Conservation (phyloP, 2,888 invertebrate genomes). For the Hoplodrina ambigua region DNA sequence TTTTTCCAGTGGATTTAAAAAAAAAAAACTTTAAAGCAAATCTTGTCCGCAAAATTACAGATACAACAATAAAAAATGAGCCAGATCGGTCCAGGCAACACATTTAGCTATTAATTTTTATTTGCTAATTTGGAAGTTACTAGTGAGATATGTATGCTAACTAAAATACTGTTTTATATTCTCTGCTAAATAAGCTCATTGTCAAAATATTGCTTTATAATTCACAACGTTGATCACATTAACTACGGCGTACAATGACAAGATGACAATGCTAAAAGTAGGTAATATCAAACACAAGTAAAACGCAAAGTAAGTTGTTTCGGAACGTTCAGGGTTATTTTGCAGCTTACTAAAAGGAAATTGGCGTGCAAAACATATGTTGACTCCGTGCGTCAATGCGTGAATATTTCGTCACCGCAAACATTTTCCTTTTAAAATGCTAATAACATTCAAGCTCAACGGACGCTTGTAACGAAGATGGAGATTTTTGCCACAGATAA, state of each 20-base stretch:
- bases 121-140: constrained; percentile 1
- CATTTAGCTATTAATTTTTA: too few species aligned
- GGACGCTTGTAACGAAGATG: constrained; percentile 38
- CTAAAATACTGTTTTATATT: not conserved
- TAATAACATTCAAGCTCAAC: constrained; percentile 50
- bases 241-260: constrained; percentile 5
- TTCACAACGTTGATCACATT: constrained; percentile 19
- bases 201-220: constrained; percentile 1
- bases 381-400: constrained; percentile 56
- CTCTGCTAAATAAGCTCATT: too few species aligned
- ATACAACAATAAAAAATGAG: too few species aligned
- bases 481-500: constrained; percentile 49
- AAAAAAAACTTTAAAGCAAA: too few species aligned
- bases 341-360: constrained; percentile 29
- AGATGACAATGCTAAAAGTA: not conserved
- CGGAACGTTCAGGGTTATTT: constrained; percentile 3
- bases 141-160: not conserved
- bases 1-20: too few species aligned
- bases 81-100: too few species aligned
- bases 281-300: constrained; percentile 1
- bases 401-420: constrained; percentile 53
- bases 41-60: too few species aligned
- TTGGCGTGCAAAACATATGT: constrained; percentile 33
- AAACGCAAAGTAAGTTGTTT: constrained; percentile 7
- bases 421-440: constrained; percentile 52